Evolutionary conservation across 2,888 invertebrate genomes (phyloP).

Genomic region (Agriopis marginaria): DNA sequence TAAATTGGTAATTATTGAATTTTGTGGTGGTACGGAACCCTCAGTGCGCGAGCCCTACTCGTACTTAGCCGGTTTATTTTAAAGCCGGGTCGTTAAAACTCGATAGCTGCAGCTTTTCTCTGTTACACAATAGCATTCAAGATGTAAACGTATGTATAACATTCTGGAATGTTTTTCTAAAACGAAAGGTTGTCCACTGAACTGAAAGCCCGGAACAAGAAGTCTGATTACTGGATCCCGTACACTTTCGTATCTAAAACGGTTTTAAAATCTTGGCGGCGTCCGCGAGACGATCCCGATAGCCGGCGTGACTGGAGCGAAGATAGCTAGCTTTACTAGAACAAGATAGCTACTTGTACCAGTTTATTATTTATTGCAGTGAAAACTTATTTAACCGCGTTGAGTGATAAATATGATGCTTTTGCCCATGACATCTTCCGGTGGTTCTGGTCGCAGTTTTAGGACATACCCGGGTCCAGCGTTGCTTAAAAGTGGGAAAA

Average conservation of each 20-base stretch:
- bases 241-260: slow-evolving; percentile 44
- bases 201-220: slow-evolving; percentile 12
- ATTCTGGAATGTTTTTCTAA: slow-evolving; percentile 1
- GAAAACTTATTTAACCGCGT: neutral
- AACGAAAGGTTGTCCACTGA: slow-evolving; percentile 2
- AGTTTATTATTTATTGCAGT: neutral
- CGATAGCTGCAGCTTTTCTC: neutral
- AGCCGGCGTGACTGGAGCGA: slow-evolving; percentile 59
- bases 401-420: no score
- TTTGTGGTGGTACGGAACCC: no score
- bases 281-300: slow-evolving; percentile 53
- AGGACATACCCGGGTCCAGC: no score
- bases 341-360: slow-evolving; percentile 12
- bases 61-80: no score
- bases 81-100: neutral
- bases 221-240: slow-evolving; percentile 51
- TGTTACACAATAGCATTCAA: neutral
- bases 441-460: no score
- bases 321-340: slow-evolving; percentile 47
- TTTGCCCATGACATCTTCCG: no score
- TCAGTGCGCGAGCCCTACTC: no score
- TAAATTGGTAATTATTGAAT: no score
- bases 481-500: no score
- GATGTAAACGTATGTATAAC: neutral
- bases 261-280: slow-evolving; percentile 58